Conservation (phyloP, 2,888 invertebrate species). For the Morpho deidamia region DNA sequence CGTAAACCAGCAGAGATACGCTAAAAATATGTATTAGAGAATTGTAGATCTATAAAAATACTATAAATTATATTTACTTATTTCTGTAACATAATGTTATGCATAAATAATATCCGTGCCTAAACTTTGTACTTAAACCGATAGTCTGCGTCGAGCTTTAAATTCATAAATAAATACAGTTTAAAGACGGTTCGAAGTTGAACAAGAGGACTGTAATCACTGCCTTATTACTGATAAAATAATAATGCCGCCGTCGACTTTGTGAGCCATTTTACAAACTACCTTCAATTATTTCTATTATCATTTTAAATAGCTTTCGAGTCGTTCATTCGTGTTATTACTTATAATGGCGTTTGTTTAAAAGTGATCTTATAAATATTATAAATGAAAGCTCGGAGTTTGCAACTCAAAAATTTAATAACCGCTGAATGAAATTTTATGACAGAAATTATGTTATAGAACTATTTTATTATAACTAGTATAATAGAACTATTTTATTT, state of each 20-base stretch:
- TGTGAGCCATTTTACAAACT: slow-evolving; percentile 5
- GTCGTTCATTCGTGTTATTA: slow-evolving; percentile 3
- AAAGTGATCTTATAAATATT: background rate
- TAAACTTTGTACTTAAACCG: background rate
- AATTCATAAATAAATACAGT: slow-evolving; percentile 13
- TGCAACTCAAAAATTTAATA: too few relatives aligned
- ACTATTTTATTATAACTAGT: too few relatives aligned
- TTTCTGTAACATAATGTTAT: too few relatives aligned
- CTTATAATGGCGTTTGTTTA: background rate
- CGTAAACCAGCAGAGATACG: too few relatives aligned
- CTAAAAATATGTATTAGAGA: too few relatives aligned
- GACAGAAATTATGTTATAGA: too few relatives aligned
- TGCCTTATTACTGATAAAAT: slow-evolving; percentile 15
- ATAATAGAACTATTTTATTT: too few relatives aligned
- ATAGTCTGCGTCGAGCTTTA: background rate
- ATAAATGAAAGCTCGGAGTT: too few relatives aligned
- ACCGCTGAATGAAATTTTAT: too few relatives aligned
- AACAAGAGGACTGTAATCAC: slow-evolving; percentile 15
- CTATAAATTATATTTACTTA: too few relatives aligned
- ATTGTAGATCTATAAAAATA: too few relatives aligned
- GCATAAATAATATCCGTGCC: background rate
- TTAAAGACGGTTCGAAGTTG: slow-evolving; percentile 9
- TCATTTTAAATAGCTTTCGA: slow-evolving; percentile 3
- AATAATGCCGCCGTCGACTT: slow-evolving; percentile 4
- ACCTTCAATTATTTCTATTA: slow-evolving; percentile 11